Evolutionary conservation across 2,888 invertebrate species (phyloP), one percentile per base, ranked within the genome.

Genomic region (Zygaena filipendulae): DNA sequence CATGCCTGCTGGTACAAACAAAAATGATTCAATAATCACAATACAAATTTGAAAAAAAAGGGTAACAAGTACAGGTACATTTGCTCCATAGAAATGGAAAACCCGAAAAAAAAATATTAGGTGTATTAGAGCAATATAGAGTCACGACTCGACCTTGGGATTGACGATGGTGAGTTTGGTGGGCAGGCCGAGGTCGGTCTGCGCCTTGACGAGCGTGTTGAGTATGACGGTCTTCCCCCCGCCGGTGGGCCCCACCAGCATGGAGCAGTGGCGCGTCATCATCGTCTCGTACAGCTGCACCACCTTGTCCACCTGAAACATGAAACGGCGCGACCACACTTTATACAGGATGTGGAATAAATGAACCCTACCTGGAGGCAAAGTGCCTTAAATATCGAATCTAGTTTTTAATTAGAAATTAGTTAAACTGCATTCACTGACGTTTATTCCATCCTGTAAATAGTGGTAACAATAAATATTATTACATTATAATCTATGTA

Each of bases 261-360:
- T 95, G 3, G 90, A 87, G 27, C 92, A 93, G 69, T 95, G 95
- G 19, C 95, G 84, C 1, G 92, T 95, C 91, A 93, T 91, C 94
- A 95, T 95, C 1, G 94, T 93, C 75, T 96, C 95, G 57, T 95
- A 94, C 60, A 96, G 56, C 64, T 96, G 95, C 3, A 95, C 87
- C 11, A 95, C 87, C 82, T 94, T 93, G 55, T 92, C 91, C 35
- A 91, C 85, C 91, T 92, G 50, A 3, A 41, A 33, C 33, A 36
- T 19, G 23, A 32, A 11, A 13, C n/a, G n/a, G n/a, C n/a, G n/a
- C n/a, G n/a, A n/a, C n/a, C n/a, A n/a, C n/a, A n/a, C n/a, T n/a
- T n/a, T n/a, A n/a, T n/a, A n/a, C 30, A 30, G 25, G 25, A 21
- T 30, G 11, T n/a, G n/a, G n/a, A n/a, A n/a, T n/a, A n/a, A n/a